phyloP scores from a whole-genome alignment of 2,113 vertebrate species.

The Sapajus apella region DNA sequence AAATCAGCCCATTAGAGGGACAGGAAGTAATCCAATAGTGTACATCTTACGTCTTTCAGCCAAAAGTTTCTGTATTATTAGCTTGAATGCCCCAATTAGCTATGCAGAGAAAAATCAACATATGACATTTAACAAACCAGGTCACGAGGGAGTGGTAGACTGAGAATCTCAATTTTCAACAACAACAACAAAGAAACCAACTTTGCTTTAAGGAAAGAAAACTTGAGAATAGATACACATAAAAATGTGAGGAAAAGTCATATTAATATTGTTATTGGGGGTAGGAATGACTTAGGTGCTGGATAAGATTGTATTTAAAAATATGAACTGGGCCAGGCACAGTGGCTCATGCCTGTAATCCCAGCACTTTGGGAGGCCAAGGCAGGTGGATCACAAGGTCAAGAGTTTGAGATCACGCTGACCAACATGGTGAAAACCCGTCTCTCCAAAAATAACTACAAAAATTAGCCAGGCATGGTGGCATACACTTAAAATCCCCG shows the following conservation, averaged over 20 bases:
- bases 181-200: too few species aligned
- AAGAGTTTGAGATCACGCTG: too few species aligned
- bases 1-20: neutral
- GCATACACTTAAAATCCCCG: too few species aligned
- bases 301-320: neutral
- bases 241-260: neutral
- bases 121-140: neutral
- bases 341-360: too few species aligned
- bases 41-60: fast-evolving
- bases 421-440: too few species aligned
- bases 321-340: neutral
- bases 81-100: fast-evolving
- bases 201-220: neutral
- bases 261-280: neutral
- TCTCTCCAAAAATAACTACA: too few species aligned
- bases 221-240: neutral
- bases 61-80: neutral
- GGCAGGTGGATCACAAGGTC: too few species aligned
- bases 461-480: too few species aligned
- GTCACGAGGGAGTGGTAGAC: neutral
- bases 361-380: too few species aligned
- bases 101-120: neutral
- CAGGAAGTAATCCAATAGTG: neutral
- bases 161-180: neutral
- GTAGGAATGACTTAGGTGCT: neutral